Percentiles rank a stretch among this genome's conserved stretches.
Conservation (phyloP, 2,797 vertebrate genomes). For the Erethizon dorsatum region DNA sequence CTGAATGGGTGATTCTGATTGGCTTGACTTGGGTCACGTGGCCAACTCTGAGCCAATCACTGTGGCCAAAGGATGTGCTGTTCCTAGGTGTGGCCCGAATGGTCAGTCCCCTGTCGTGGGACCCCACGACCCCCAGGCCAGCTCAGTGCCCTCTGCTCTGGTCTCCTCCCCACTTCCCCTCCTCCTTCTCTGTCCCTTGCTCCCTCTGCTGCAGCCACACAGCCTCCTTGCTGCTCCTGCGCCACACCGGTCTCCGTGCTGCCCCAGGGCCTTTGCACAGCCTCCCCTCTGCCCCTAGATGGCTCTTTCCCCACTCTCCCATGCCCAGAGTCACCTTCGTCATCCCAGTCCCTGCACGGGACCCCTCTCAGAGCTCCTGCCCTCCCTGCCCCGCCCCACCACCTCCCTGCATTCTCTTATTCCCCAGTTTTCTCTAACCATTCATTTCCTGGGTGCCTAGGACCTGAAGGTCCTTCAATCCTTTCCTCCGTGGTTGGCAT, state of each 20-base stretch:
- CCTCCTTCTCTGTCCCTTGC: background rate
- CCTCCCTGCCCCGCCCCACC: background rate
- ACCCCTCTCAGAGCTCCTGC: background rate
- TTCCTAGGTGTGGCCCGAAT: too few relatives aligned
- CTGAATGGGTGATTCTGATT: background rate
- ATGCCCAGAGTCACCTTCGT: background rate
- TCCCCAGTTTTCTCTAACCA: background rate
- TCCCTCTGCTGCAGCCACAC: background rate
- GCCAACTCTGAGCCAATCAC: background rate
- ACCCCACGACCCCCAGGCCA: too few relatives aligned
- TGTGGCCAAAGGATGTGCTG: background rate
- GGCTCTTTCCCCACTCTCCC: background rate
- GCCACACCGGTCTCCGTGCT: accelerated
- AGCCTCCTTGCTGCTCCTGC: background rate
- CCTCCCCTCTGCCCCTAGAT: background rate
- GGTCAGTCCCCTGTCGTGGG: background rate
- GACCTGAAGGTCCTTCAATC: background rate
- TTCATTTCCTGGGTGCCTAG: background rate
- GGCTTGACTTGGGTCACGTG: background rate
- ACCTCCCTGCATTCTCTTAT: background rate
- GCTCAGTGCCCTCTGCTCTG: background rate
- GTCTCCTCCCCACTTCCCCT: background rate
- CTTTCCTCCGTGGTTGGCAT: background rate
- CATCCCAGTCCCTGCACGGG: too few relatives aligned
- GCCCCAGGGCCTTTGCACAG: slow-evolving; percentile 65